Evolutionary conservation across 2,888 invertebrate genomes (phyloP), one percentile per base, ranked within the genome.

Genomic region (Ryuthela nishihirai): DNA sequence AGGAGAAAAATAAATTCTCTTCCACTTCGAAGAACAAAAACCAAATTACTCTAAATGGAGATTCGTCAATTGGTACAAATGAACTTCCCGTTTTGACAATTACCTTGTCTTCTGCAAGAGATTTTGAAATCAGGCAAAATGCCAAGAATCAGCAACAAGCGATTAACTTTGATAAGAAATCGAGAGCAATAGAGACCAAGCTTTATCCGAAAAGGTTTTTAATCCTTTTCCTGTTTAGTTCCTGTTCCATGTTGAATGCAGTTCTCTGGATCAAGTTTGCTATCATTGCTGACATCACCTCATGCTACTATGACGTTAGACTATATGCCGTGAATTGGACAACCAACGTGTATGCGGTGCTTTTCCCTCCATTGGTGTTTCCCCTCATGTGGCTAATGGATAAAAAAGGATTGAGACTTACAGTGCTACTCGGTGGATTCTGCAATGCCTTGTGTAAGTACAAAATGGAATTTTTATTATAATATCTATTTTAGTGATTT

Each of bases 231-330:
- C 82, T 97, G 67, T 98, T 95, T 76, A 86, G 90, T 9, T 72
- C 88, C 42, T 89, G 88, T 73, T 95, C 95, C 7, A 85, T 90
- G 47, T 85, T 88, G 54, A 97, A 94, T 74, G 84, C 92, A 39
- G 84, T 92, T 81, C 97, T 97, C 75, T 98, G 97, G 95, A 88
- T 95, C 69, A 90, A 95, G 77, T 91, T 92, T 79, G 87, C 90
- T 71, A 95, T 95, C 71, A 93, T 97, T 64, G 84, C 87, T 66
- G 86, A 91, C 72, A 83, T 90, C 50, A 81, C 95, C 40, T 80
- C 78, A 67, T 83, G 83, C 68, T 75, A 75, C 66, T 76, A 76
- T 47, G 67, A 67, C 7, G 56, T 64, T 7, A 44, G 25, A 7
- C 36, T 64, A 21, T 54, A 82, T 65, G 81, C 82, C 70, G 88